These are phyloP conservation scores for Sylvilagus floridanus DNA, from an alignment of 2,797 vertebrate genomes.

Conservation along the genomic window DNA sequence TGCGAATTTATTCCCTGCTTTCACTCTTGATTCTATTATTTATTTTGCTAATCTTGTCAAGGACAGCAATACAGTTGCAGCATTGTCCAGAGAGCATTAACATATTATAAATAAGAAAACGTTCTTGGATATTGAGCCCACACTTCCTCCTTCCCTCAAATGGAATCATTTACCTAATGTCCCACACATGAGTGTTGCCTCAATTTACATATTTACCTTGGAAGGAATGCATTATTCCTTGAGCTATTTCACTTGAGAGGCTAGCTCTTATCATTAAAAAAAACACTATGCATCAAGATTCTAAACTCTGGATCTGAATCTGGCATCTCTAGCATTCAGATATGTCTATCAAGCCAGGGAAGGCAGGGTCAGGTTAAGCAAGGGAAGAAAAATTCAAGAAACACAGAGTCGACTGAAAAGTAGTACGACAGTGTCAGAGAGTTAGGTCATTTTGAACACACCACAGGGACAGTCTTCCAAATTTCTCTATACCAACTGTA, in stretches of 20 bases:
- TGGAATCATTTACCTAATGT: background rate
- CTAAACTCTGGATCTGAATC: background rate
- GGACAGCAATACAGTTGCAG: background rate
- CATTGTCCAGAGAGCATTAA: background rate
- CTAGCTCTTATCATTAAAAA: slow-evolving; percentile 21
- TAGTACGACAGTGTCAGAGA: background rate
- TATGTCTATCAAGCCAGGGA: background rate
- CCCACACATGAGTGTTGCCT: background rate
- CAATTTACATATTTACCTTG: background rate
- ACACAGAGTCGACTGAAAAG: background rate
- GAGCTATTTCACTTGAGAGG: slow-evolving; percentile 4
- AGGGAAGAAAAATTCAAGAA: slow-evolving; percentile 32
- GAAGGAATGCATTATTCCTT: slow-evolving; percentile 38
- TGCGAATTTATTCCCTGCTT: background rate
- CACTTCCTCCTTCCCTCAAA: background rate
- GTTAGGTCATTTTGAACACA: background rate
- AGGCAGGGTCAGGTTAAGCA: background rate
- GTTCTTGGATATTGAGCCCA: background rate
- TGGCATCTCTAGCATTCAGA: background rate
- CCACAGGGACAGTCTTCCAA: background rate
- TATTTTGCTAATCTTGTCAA: background rate
- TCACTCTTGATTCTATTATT: background rate
- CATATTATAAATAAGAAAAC: background rate
- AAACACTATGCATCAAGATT: background rate
- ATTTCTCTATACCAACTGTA: background rate